A percentile compares a stretch with the other conserved stretches of the same genome.
phyloP scores from a whole-genome alignment of 2,888 invertebrate species.

The Chloromyia formosa region DNA sequence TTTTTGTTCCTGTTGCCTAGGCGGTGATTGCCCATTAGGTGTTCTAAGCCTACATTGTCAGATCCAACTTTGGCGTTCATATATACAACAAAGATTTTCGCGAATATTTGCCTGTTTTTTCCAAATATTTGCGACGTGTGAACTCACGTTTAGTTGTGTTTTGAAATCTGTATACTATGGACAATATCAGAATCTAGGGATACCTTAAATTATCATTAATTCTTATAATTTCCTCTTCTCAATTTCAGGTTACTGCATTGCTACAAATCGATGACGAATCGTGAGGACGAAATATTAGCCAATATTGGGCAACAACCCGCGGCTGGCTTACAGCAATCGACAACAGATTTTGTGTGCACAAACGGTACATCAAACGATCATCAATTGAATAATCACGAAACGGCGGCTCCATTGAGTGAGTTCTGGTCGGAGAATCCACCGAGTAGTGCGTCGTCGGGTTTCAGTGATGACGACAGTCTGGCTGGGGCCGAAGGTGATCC shows the following conservation, averaged over 20 bases:
- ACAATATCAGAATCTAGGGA: too few relatives aligned
- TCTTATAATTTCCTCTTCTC: background rate
- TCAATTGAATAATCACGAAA: constrained; percentile 58
- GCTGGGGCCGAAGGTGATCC: constrained; percentile 76
- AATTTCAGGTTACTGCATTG: constrained; percentile 70
- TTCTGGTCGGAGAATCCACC: constrained; percentile 70
- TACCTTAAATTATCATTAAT: too few relatives aligned
- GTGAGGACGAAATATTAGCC: constrained; percentile 66
- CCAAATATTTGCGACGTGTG: too few relatives aligned
- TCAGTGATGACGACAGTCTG: constrained; percentile 90
- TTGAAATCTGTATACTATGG: too few relatives aligned
- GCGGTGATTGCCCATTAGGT: too few relatives aligned
- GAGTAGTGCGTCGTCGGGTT: constrained; percentile 81
- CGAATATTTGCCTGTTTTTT: too few relatives aligned
- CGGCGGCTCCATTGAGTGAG: constrained; percentile 55
- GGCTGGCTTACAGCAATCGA: constrained; percentile 51
- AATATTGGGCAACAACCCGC: constrained; percentile 61
- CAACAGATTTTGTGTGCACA: constrained; percentile 51
- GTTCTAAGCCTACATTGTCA: too few relatives aligned
- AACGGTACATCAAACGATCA: constrained; percentile 61
- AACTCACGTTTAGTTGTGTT: too few relatives aligned
- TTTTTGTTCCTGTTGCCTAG: too few relatives aligned
- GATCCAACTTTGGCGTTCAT: too few relatives aligned
- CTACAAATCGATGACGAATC: constrained; percentile 86
- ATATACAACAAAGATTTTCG: too few relatives aligned